Evolutionary conservation across 2,888 invertebrate genomes (phyloP), one percentile per base, ranked within the genome.

Genomic region (Cinara cedri): DNA sequence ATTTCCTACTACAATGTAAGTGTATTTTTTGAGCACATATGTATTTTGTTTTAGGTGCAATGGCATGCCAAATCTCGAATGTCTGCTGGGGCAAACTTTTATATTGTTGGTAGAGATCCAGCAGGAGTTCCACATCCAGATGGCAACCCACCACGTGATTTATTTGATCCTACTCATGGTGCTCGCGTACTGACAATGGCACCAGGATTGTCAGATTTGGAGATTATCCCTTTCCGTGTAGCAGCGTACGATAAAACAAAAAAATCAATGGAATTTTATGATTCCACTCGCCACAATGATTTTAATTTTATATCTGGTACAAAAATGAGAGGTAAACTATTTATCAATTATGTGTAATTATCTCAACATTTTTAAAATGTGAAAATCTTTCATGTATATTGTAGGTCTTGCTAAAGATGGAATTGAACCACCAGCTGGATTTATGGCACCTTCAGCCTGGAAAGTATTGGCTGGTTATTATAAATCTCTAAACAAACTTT

Each of bases 261-360:
- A 81, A 90, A 90, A 80, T 90, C 90, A 84, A 98, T 98, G 98
- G 93, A 92, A 72, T 98, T 97, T 88, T 98, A 95, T 86, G 97
- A 98, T 84, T 92, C 94, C 0, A 88, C 90, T 14, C 89, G 95
- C 82, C 94, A 94, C 84, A 92, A 94, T 72, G 98, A 99, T 85
- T 99, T 97, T 85, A 93, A 96, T 83, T 98, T 98, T 85, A 99
- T 99, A 84, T 95, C 98, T 1, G 99, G 98, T 42, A 96, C 96
- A 0, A 92, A 91, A 87, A 98, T 96, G 98, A 90, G 99, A 86
- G 91, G 92, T 89, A 85, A 72, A 62, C 44, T 1, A 51, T 42
- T 13, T 60, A 34, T 4, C 34, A 34, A 34, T 34, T 34, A 34
- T n/a, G n/a, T n/a, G 34, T 34, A 34, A 34, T 34, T 34, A 34